Base-by-base conservation (phyloP, 2,888 invertebrate species). In the Drosophila picticornis region DNA sequence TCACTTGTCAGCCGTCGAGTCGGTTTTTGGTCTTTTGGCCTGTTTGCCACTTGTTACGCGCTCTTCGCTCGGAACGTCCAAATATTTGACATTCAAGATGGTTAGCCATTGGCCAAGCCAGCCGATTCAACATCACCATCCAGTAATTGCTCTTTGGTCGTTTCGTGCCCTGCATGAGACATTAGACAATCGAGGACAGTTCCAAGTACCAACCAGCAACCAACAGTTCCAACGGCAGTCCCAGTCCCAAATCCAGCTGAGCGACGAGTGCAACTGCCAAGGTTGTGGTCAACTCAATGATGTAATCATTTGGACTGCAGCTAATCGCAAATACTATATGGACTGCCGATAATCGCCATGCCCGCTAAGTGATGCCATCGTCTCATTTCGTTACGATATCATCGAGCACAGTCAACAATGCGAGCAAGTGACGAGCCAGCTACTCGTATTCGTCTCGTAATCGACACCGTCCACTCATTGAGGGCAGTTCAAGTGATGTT, bases 21-120 rank as follows among this genome's bases (percentile, higher is more conserved):
- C 34, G 75, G 32, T 40, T 69, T 65, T 61, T 65, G 60, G 61
- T 75, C 73, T 73, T 67, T 63, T 65, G 40, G 53, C 32, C 43
- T 65, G 51, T 75, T 78, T 65, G 70, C 78, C 78, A 79, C 78
- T 78, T 78, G 78, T 78, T 79, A 80, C 80, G 74, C 80, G 80
- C 50, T 51, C 58, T 65, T 73, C 52, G 65, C 56, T 59, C n/a
- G 69, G 53, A 80, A 68, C 59, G 62, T 66, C 40, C 79, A 81
- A 84, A 85, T 79, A 83, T 85, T 84, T 84, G 86, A 75, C 79
- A 84, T 85, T 84, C 86, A 83, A 77, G 81, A 77, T 83, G 85
- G 56, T 57, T 68, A 72, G 58, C 69, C 70, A 52, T 25, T 68
- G 76, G 58, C 55, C 66, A 66, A 36, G 60, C 60, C 31, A 25